These are phyloP conservation scores for Drosophila repletoides DNA, from an alignment of 1,140 invertebrate species.

Conservation along the genomic window DNA sequence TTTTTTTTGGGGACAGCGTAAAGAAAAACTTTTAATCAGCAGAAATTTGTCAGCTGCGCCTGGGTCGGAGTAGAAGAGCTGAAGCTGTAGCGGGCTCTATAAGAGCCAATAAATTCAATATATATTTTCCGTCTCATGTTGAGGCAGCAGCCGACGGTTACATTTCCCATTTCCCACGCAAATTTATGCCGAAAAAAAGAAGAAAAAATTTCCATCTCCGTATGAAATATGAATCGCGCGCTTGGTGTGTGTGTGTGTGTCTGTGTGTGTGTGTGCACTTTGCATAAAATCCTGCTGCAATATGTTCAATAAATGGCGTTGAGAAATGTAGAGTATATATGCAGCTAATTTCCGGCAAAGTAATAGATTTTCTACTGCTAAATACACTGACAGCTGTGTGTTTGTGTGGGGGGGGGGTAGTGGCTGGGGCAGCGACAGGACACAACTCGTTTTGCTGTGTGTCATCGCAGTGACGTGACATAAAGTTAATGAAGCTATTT, in stretches of 20 bases:
- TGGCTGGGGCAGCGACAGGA: not conserved
- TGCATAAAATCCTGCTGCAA: slow-evolving; percentile 58
- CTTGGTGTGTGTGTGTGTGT: no score
- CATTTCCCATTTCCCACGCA: slow-evolving; percentile 16
- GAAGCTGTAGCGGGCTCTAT: not conserved
- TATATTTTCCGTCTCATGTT: slow-evolving; percentile 23
- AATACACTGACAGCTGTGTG: no score
- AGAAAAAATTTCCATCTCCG: slow-evolving; percentile 25
- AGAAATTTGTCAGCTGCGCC: slow-evolving; percentile 26
- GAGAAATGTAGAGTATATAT: not conserved
- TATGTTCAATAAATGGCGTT: slow-evolving; percentile 36
- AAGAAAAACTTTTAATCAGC: slow-evolving; percentile 40
- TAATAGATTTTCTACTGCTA: slow-evolving; percentile 32
- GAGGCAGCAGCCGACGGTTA: slow-evolving; percentile 21
- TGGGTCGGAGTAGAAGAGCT: not conserved
- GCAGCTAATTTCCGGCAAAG: slow-evolving; percentile 57
- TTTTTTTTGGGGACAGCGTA: not conserved
- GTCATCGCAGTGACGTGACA: slow-evolving; percentile 35
- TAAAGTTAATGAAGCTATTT: slow-evolving; percentile 28
- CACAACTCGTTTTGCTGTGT: slow-evolving; percentile 18
- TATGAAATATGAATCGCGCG: slow-evolving; percentile 29
- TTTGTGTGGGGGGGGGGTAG: not conserved
- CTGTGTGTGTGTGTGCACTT: slow-evolving; percentile 32
- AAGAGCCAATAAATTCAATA: slow-evolving; percentile 47
- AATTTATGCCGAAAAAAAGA: slow-evolving; percentile 47